phyloP scores from a whole-genome alignment of 92 coral and sea anemone genomes.

The Parazoanthus swiftii region DNA sequence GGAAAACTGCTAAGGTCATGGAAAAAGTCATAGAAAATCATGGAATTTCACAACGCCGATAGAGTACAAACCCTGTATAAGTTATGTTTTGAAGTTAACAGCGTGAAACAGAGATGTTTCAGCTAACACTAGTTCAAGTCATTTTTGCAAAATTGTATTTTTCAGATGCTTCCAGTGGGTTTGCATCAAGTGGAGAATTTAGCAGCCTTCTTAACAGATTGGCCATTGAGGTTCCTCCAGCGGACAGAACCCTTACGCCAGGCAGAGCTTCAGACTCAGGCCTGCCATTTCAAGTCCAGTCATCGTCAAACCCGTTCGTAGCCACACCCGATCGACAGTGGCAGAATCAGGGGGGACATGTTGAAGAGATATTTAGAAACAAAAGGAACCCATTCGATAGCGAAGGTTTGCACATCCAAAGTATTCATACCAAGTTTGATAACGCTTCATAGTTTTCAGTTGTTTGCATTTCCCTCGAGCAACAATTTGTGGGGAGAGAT shows the following conservation, averaged over 20 bases:
- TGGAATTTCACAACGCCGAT: too few species aligned
- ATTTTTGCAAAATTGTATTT: neutral
- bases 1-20: too few species aligned
- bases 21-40: too few species aligned
- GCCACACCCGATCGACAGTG: slow-evolving; percentile 41
- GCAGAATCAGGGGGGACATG: slow-evolving; percentile 4
- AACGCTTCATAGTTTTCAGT: neutral
- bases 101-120: neutral
- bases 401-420: slow-evolving; percentile 46
- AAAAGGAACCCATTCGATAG: slow-evolving; percentile 55
- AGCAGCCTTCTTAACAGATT: slow-evolving; percentile 35
- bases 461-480: neutral
- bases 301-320: slow-evolving; percentile 16
- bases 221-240: slow-evolving; percentile 43
- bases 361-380: neutral
- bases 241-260: slow-evolving; percentile 69
- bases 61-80: too few species aligned
- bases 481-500: too few species aligned
- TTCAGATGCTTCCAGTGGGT: slow-evolving; percentile 22
- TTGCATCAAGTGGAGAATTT: slow-evolving; percentile 43
- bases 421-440: neutral
- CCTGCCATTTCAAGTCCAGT: neutral
- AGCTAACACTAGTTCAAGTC: neutral
- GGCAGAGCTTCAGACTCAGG: slow-evolving; percentile 40
- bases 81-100: neutral